phyloP scores from a whole-genome alignment of 92 coral and sea anemone genomes.

The Palythoa heliodiscus region DNA sequence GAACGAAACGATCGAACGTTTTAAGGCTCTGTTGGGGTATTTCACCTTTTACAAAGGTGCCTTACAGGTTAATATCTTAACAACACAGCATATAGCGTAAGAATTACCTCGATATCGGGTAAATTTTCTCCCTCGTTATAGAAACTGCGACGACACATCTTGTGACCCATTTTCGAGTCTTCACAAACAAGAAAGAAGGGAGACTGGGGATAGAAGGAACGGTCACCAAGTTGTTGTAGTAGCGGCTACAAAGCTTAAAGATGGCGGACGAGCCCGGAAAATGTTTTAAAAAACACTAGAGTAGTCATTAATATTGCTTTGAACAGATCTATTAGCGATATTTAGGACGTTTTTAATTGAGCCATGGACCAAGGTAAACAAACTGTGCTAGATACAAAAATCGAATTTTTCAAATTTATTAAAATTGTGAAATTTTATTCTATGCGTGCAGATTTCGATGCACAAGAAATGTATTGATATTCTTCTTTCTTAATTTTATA shows the following conservation, averaged over 20 bases:
- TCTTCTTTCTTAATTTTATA: no score
- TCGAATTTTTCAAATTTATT: background rate
- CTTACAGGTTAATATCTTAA: background rate
- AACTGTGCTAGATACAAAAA: background rate
- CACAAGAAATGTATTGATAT: no score
- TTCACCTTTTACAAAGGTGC: background rate
- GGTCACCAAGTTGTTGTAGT: conserved; percentile 18
- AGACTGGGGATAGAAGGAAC: conserved; percentile 24
- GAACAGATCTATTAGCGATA: background rate
- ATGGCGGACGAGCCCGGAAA: conserved; percentile 14
- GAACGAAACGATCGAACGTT: background rate
- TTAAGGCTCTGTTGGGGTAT: background rate
- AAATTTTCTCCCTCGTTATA: conserved; percentile 22
- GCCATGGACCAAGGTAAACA: conserved; percentile 37
- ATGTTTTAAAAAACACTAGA: no score
- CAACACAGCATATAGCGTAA: conserved; percentile 2
- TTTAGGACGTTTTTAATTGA: background rate
- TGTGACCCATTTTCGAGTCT: conserved; percentile 44
- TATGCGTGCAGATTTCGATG: no score
- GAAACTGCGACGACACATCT: conserved; percentile 16
- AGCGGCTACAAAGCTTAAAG: background rate
- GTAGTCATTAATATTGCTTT: background rate
- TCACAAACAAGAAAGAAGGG: background rate
- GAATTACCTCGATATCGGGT: conserved; percentile 42
- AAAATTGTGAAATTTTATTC: background rate